Evolutionary conservation across 2,888 invertebrate species (phyloP).

Genomic region (Sarcophaga carnaria): DNA sequence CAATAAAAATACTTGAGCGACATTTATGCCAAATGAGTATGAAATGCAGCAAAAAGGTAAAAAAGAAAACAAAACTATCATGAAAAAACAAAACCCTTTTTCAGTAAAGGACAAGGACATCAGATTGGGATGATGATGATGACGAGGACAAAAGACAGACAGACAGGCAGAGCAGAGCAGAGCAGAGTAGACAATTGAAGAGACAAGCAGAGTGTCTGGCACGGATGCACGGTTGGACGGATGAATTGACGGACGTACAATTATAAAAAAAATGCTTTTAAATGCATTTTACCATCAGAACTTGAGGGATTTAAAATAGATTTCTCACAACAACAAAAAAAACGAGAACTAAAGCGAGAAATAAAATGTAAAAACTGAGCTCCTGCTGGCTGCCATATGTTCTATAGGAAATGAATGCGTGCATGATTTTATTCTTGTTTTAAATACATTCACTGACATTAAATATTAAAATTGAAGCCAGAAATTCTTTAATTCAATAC

Average conservation of each 20-base stretch:
- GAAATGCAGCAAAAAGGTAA: not conserved
- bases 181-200: slow-evolving; percentile 2
- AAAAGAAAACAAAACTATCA: not conserved
- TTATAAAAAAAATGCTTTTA: slow-evolving; percentile 34
- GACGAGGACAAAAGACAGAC: slow-evolving; percentile 6
- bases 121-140: not conserved
- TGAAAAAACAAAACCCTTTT: slow-evolving; percentile 1
- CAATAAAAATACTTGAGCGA: slow-evolving; percentile 78
- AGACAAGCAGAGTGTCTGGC: not conserved
- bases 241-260: not conserved
- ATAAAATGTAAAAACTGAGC: not conserved
- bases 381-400: not conserved
- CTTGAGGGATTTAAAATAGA: slow-evolving; percentile 61
- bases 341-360: slow-evolving; percentile 5
- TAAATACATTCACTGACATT: not conserved
- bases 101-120: slow-evolving; percentile 6
- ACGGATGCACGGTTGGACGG: not conserved
- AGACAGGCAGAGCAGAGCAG: slow-evolving; percentile 26
- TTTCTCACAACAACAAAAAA: slow-evolving; percentile 29
- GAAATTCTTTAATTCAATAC: not conserved
- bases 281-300: slow-evolving; percentile 51
- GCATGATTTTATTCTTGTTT: not conserved
- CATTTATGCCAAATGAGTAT: slow-evolving; percentile 73
- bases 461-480: not conserved
- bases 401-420: not conserved